Conservation (phyloP, 2,797 vertebrate species). For the Austrolebias charrua region DNA sequence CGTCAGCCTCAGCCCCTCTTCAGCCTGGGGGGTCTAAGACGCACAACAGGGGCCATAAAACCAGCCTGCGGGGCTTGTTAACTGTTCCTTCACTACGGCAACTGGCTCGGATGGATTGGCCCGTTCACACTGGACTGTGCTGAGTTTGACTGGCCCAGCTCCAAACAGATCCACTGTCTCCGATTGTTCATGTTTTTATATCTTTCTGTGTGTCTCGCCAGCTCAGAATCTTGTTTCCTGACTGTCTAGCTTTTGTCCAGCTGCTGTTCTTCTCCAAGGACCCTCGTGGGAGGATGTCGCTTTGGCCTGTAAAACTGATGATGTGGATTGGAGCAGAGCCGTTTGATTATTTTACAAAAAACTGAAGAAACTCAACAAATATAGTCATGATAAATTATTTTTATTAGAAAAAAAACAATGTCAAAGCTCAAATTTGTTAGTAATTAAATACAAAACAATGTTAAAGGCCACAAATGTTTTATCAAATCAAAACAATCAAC, state of each 20-base stretch:
- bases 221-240: slow-evolving; percentile 56
- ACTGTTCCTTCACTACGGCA: slow-evolving; percentile 70
- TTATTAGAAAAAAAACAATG: too few species aligned
- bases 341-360: background rate
- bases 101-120: slow-evolving; percentile 66
- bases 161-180: slow-evolving; percentile 58
- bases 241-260: slow-evolving; percentile 52
- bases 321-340: background rate
- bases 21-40: slow-evolving; percentile 77
- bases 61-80: slow-evolving; percentile 71
- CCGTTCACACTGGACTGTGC: slow-evolving; percentile 30
- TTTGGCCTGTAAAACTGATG: background rate
- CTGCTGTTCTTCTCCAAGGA: slow-evolving; percentile 38
- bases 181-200: slow-evolving; percentile 56
- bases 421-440: too few species aligned
- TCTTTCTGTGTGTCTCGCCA: slow-evolving; percentile 59
- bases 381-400: too few species aligned
- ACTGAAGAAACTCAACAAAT: background rate
- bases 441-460: too few species aligned
- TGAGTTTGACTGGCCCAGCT: slow-evolving; percentile 50
- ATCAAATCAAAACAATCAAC: too few species aligned
- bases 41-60: slow-evolving; percentile 75
- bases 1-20: slow-evolving; percentile 68
- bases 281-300: slow-evolving; percentile 11
- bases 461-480: too few species aligned